Percentiles rank a stretch among this genome's conserved stretches.
Evolutionary conservation across 2,888 invertebrate genomes (phyloP).

Genomic region (Oscheius myriophilus): DNA sequence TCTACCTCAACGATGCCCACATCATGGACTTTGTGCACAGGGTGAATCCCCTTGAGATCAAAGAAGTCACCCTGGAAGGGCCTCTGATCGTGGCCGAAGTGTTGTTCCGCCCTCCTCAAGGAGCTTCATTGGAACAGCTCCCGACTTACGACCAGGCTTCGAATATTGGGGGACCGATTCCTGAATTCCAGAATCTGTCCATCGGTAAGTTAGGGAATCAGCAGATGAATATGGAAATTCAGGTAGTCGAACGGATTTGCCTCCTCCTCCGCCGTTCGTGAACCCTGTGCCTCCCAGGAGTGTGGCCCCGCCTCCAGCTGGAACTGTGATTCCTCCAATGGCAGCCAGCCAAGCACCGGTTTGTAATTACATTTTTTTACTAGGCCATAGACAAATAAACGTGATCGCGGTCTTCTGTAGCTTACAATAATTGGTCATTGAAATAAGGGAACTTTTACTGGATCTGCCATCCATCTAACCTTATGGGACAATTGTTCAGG

Average conservation of each 20-base stretch:
- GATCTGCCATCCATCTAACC: no score
- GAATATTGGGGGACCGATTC: slow-evolving; percentile 10
- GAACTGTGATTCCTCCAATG: slow-evolving; percentile 18
- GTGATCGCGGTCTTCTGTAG: no score
- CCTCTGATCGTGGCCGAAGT: slow-evolving; percentile 26
- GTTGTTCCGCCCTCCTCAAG: slow-evolving; percentile 29
- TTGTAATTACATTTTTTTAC: no score
- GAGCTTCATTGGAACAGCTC: slow-evolving; percentile 27
- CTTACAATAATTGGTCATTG: no score
- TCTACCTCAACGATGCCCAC: slow-evolving; percentile 23
- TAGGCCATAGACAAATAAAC: no score
- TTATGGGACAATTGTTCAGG: no score
- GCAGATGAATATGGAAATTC: not conserved
- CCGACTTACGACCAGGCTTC: slow-evolving; percentile 26
- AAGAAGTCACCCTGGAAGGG: slow-evolving; percentile 29
- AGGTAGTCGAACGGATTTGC: not conserved
- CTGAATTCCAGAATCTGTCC: slow-evolving; percentile 18
- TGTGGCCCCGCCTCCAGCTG: slow-evolving; percentile 13
- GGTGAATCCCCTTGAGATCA: slow-evolving; percentile 29
- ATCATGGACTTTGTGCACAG: slow-evolving; percentile 29
- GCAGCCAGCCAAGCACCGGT: not conserved
- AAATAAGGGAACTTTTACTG: no score
- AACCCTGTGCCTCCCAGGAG: slow-evolving; percentile 1
- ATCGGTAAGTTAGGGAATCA: not conserved
- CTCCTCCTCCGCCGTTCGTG: slow-evolving; percentile 10